phyloP scores from a whole-genome alignment of 2,113 vertebrate species.

The Nesogale talazaci region DNA sequence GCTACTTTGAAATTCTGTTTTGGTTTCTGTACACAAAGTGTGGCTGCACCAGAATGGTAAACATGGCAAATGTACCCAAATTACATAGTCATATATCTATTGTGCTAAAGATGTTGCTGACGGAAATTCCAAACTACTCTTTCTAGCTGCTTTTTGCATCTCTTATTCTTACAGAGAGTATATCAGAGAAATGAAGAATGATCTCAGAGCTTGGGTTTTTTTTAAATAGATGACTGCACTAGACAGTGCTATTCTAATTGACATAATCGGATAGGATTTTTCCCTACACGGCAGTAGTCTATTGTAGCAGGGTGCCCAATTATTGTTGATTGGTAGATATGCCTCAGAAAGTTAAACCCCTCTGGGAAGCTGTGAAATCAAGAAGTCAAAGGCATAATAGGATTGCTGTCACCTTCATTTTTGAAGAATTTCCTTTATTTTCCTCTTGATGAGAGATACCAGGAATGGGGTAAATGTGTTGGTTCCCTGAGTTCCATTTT shows the following conservation, averaged over 20 bases:
- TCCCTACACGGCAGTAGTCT: neutral
- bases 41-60: neutral
- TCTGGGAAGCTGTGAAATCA: neutral
- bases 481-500: neutral
- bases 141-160: neutral
- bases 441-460: neutral
- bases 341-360: neutral
- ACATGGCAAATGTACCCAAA: no score
- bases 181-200: neutral
- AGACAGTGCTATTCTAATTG: neutral
- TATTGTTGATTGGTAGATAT: neutral
- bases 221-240: neutral
- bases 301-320: neutral
- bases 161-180: neutral
- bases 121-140: neutral
- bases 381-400: neutral
- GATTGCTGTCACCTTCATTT: neutral
- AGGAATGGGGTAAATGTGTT: neutral
- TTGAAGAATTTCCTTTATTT: neutral
- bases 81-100: rapidly evolving
- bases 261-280: neutral
- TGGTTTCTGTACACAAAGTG: neutral
- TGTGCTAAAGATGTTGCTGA: neutral
- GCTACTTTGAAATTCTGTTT: neutral
- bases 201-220: neutral